Evolutionary conservation across 2,888 invertebrate genomes (phyloP).

Genomic region (Zaprionus obscuricornis): DNA sequence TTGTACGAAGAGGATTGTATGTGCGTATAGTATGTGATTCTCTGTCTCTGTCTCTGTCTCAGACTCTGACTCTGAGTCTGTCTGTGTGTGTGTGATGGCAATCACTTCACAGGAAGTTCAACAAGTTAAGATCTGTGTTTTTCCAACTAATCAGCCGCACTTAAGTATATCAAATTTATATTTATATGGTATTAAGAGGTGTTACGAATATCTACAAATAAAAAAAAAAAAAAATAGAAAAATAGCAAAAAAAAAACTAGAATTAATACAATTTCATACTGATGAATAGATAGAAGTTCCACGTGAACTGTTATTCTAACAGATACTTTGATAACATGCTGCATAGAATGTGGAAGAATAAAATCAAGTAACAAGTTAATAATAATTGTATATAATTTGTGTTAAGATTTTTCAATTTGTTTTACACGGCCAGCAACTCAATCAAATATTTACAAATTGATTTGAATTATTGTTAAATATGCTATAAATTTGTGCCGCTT

Average conservation of each 20-base stretch:
- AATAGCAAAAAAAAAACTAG: too few relatives aligned
- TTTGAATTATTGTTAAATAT: slow-evolving; percentile 11
- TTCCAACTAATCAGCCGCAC: slow-evolving; percentile 55
- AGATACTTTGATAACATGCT: too few relatives aligned
- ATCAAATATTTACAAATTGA: slow-evolving; percentile 14
- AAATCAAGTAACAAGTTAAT: too few relatives aligned
- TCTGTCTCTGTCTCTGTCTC: slow-evolving; percentile 6
- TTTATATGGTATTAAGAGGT: neutral
- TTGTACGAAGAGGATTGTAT: slow-evolving; percentile 34
- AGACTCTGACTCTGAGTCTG: slow-evolving; percentile 1
- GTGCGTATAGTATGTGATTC: too few relatives aligned
- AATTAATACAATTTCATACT: too few relatives aligned
- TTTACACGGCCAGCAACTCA: neutral
- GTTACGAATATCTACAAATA: too few relatives aligned
- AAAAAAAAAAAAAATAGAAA: too few relatives aligned
- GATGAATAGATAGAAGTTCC: too few relatives aligned
- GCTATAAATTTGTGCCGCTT: slow-evolving; percentile 4
- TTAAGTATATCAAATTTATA: slow-evolving; percentile 26
- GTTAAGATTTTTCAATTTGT: neutral
- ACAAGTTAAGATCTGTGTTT: slow-evolving; percentile 56
- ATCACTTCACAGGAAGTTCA: slow-evolving; percentile 56
- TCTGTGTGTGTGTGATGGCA: slow-evolving; percentile 1
- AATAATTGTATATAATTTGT: slow-evolving; percentile 2
- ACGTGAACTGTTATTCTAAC: too few relatives aligned
- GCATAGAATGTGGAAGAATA: too few relatives aligned